Percentiles rank a stretch among this genome's conserved stretches.
Conservation (phyloP, 2,888 invertebrate species). For the Drosophila paranaensis region DNA sequence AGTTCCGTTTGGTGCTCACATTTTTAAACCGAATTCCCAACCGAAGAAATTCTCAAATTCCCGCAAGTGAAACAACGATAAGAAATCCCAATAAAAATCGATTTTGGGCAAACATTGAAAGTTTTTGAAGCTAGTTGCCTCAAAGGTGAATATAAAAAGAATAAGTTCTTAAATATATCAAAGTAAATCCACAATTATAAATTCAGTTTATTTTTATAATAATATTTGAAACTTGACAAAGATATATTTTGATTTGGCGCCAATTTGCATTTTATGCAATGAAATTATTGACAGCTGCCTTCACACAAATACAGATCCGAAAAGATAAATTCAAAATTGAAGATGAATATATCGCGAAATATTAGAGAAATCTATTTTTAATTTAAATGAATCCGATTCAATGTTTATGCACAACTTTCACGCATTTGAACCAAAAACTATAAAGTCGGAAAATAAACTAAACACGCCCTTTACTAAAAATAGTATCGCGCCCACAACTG, state of each 20-base stretch:
- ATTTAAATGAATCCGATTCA: constrained; percentile 36
- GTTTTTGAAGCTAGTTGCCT: constrained; percentile 32
- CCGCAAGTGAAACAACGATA: neutral
- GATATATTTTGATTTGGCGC: constrained; percentile 1
- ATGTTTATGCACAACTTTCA: constrained; percentile 66
- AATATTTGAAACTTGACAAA: neutral
- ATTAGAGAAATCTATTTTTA: constrained; percentile 29
- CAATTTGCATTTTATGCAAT: neutral
- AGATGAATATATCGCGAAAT: neutral
- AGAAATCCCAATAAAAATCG: neutral
- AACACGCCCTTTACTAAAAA: constrained; percentile 77
- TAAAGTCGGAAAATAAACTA: constrained; percentile 65
- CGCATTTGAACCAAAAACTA: constrained; percentile 53
- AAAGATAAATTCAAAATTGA: constrained; percentile 1
- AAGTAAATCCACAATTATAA: neutral
- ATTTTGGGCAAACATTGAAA: neutral
- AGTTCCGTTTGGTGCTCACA: constrained; percentile 39
- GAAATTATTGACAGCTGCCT: neutral
- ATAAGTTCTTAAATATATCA: neutral
- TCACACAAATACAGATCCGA: too few relatives aligned
- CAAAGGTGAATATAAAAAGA: constrained; percentile 52
- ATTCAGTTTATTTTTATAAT: constrained; percentile 15
- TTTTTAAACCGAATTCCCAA: constrained; percentile 24
- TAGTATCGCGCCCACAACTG: constrained; percentile 44
- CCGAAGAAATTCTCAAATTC: neutral